These are phyloP conservation scores for Encarsia formosa DNA, from an alignment of 2,888 invertebrate species.

Conservation along the genomic window DNA sequence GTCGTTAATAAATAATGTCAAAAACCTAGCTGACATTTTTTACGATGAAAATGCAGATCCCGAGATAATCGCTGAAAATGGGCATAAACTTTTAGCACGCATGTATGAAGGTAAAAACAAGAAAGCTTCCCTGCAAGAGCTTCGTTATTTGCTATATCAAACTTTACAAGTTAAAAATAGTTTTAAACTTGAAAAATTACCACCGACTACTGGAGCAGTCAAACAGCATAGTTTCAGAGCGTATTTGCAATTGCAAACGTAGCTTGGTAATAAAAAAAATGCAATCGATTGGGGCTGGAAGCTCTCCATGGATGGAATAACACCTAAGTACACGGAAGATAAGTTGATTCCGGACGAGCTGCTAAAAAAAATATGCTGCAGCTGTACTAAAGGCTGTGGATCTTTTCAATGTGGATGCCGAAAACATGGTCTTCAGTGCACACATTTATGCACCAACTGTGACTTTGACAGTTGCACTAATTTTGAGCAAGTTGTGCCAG, in stretches of 20 bases:
- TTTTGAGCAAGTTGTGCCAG: neutral
- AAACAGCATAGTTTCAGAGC: neutral
- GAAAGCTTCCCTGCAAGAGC: too few relatives aligned
- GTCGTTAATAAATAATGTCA: too few relatives aligned
- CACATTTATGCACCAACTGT: conserved; percentile 26
- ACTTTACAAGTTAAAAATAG: too few relatives aligned
- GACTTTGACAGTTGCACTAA: conserved; percentile 4
- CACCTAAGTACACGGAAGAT: conserved; percentile 28
- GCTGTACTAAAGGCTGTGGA: conserved; percentile 20
- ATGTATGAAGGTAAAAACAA: too few relatives aligned
- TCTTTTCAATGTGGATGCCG: conserved; percentile 20
- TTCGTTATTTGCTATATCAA: too few relatives aligned
- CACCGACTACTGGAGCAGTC: neutral
- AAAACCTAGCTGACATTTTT: too few relatives aligned
- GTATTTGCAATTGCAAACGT: conserved; percentile 3
- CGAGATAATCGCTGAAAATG: too few relatives aligned
- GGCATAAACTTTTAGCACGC: too few relatives aligned
- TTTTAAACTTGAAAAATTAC: neutral
- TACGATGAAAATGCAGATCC: too few relatives aligned
- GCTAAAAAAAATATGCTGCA: conserved; percentile 13
- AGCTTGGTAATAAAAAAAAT: neutral
- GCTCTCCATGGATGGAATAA: conserved; percentile 17
- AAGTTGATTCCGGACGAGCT: conserved; percentile 25
- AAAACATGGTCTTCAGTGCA: conserved; percentile 21
- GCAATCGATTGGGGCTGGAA: conserved; percentile 27